Percentiles rank a stretch among this genome's conserved stretches.
phyloP scores from a whole-genome alignment of 2,113 vertebrate species.

The Syrrhaptes paradoxus region DNA sequence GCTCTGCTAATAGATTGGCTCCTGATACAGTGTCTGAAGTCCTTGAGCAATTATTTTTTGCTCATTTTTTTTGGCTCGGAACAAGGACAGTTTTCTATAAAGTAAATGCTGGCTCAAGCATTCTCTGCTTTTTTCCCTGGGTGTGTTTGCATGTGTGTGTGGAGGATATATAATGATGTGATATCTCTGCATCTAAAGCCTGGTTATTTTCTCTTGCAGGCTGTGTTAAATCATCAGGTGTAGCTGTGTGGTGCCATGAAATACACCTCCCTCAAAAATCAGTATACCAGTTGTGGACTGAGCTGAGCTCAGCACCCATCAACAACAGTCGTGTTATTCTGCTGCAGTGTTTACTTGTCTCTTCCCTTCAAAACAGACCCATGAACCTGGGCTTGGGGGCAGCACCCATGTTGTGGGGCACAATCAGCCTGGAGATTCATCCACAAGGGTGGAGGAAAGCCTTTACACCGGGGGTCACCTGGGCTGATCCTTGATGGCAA shows the following conservation, averaged over 20 bases:
- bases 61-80: background rate
- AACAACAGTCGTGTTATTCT: background rate
- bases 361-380: background rate
- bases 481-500: background rate
- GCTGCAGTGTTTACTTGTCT: background rate
- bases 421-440: background rate
- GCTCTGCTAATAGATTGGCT: background rate
- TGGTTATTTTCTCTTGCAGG: background rate
- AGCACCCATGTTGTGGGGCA: accelerated
- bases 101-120: slow-evolving; percentile 4
- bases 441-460: background rate
- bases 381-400: background rate
- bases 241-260: background rate
- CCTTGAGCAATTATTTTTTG: slow-evolving; percentile 16
- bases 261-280: background rate
- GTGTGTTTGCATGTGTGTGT: background rate
- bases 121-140: slow-evolving; percentile 3
- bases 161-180: background rate
- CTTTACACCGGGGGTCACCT: background rate
- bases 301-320: background rate
- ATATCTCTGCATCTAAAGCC: background rate
- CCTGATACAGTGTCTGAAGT: background rate
- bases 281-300: background rate
- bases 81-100: background rate
- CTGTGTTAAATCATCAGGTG: background rate